These are phyloP conservation scores for Tanytarsus gracilentus DNA, from an alignment of 2,888 invertebrate species.

Conservation along the genomic window DNA sequence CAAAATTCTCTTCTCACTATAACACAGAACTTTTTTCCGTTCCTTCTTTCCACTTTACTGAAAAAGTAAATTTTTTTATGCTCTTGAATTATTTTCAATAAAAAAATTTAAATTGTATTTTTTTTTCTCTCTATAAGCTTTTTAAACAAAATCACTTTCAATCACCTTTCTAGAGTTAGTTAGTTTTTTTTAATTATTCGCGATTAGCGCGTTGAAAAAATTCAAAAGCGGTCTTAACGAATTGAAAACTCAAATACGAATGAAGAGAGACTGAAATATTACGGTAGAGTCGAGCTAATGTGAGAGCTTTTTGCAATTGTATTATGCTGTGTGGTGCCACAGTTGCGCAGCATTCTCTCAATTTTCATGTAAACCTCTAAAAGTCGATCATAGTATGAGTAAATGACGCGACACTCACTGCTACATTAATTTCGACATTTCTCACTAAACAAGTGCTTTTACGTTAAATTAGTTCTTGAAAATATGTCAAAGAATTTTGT, in stretches of 20 bases:
- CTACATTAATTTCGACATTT: not conserved
- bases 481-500: not conserved
- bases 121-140: too few species aligned
- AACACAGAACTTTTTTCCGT: not conserved
- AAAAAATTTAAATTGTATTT: too few species aligned
- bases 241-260: conserved; percentile 28
- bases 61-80: not conserved
- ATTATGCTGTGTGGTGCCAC: not conserved
- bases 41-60: not conserved
- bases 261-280: conserved; percentile 4
- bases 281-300: not conserved
- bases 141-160: conserved; percentile 2
- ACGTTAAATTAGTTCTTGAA: not conserved
- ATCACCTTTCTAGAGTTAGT: not conserved
- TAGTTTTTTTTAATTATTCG: not conserved
- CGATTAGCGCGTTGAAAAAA: conserved; percentile 2
- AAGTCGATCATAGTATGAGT: not conserved
- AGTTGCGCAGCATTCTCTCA: conserved; percentile 3
- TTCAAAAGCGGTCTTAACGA: conserved; percentile 22
- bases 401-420: conserved; percentile 10
- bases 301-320: not conserved
- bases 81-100: not conserved
- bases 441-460: too few species aligned
- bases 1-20: not conserved
- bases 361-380: not conserved